phyloP scores from a whole-genome alignment of 2,113 vertebrate species.

The Prolemur simus region DNA sequence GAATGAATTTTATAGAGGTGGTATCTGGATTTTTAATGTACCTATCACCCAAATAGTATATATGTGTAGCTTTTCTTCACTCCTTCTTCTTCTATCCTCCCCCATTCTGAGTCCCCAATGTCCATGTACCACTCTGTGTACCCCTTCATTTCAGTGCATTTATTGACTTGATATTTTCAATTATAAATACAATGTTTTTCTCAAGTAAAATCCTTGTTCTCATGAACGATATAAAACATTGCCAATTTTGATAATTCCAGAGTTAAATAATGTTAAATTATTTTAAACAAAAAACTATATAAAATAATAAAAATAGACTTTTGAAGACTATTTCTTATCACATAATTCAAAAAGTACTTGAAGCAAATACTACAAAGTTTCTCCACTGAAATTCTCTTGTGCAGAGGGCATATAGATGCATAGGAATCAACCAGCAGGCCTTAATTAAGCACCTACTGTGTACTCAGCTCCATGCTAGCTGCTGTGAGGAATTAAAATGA shows the following conservation, averaged over 20 bases:
- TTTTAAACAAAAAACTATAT: conserved; percentile 45
- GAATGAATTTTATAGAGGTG: no score
- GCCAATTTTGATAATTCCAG: neutral
- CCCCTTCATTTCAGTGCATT: neutral
- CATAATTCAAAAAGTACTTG: conserved; percentile 3
- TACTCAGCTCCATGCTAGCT: neutral
- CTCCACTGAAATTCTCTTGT: conserved; percentile 25
- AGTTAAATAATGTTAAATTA: conserved; percentile 45
- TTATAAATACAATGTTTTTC: conserved; percentile 11
- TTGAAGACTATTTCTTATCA: conserved; percentile 23
- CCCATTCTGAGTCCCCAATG: no score
- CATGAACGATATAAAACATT: conserved; percentile 25
- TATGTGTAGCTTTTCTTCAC: no score
- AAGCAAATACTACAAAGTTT: conserved; percentile 24
- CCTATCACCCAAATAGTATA: no score
- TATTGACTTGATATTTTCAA: conserved; percentile 22
- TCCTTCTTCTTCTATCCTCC: no score
- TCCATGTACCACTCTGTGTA: no score
- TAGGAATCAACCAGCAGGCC: neutral
- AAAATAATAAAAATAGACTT: conserved; percentile 29
- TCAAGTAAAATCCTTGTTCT: conserved; percentile 35
- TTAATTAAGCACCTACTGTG: neutral
- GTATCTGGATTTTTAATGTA: no score
- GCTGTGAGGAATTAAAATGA: neutral
- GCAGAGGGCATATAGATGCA: neutral